Evolutionary conservation across 2,113 vertebrate genomes (phyloP), one percentile per base, ranked within the genome.

Genomic region (Alosa alosa): DNA sequence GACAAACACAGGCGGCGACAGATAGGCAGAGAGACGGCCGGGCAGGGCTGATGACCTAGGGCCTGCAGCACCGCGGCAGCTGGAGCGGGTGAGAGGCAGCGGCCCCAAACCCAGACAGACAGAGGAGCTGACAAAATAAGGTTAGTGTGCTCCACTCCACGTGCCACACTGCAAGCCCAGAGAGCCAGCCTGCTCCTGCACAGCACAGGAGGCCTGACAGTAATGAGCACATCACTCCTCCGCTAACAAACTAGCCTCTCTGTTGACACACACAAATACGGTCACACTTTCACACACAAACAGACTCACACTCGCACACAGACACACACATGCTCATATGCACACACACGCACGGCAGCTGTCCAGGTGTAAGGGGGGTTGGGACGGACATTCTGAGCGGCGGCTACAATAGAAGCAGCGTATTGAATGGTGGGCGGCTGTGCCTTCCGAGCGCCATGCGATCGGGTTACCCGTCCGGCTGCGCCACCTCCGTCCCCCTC

Each of bases 1-100:
- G 17, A 78, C 15, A 39, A 39, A 4, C 31, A 5, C 10, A 91
- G 82, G 86, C 86, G 88, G 88, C 92, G 89, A 89, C 91, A 91
- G 91, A 92, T 85, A 90, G 90, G 91, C 91, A 91, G 91, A 92
- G 85, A 83, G 92, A 92, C 88, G 87, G 84, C 85, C 50, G 17
- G 75, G 81, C 83, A 86, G 49, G 57, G 83, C 84, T 75, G 68
- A 45, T 89, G 83, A 91, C 90, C 83, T 86, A 88, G 90, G 91
- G 88, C 89, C 55, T 25, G 49, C 60, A 85, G 87, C 87, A 88
- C 84, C 46, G 72, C 31, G 72, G 25, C 72, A 4, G 36, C 72
- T 78, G 72, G 10, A 78, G 31, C 13, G 31, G 72, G 31, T 17
- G 31, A 36, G 11, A 78, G 72, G 15, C 72, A 39, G n/a, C 13